These are phyloP conservation scores for Platyura marginata DNA, from an alignment of 1,140 invertebrate species.

Conservation along the genomic window DNA sequence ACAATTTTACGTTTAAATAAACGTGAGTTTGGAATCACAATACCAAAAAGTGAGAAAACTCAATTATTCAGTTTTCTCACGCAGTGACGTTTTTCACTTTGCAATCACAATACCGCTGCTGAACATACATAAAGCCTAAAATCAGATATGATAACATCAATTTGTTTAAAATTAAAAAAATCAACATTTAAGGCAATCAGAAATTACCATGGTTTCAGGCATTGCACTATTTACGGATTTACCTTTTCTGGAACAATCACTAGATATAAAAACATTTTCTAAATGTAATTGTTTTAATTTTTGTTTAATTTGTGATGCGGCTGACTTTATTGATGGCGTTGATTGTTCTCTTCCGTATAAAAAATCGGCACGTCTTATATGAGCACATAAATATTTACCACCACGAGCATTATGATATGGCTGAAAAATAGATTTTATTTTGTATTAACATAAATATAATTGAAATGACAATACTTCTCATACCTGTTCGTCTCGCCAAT, in stretches of 20 bases:
- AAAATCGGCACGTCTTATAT: conserved; percentile 71
- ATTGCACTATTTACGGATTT: too few species aligned
- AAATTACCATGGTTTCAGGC: too few species aligned
- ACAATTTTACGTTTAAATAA: too few species aligned
- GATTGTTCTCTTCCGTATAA: conserved; percentile 38
- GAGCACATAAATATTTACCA: conserved; percentile 60
- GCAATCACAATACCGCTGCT: too few species aligned
- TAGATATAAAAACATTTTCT: conserved; percentile 54
- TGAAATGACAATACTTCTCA: conserved; percentile 11
- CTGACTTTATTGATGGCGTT: conserved; percentile 46
- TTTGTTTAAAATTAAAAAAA: too few species aligned
- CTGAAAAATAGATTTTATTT: background rate
- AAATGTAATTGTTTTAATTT: conserved; percentile 38
- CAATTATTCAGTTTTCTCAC: too few species aligned
- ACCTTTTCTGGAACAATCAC: conserved; percentile 38
- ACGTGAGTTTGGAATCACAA: too few species aligned
- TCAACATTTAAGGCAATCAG: too few species aligned
- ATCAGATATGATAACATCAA: too few species aligned
- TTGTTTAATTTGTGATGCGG: conserved; percentile 48
- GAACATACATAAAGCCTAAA: too few species aligned
- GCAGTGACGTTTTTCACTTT: too few species aligned
- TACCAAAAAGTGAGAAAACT: too few species aligned
- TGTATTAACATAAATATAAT: conserved; percentile 17
- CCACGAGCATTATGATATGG: conserved; percentile 33
- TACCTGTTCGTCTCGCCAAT: conserved; percentile 17